Base-by-base conservation (phyloP, 2,113 vertebrate species). In the Pseudorhombus dupliciocellatus region DNA sequence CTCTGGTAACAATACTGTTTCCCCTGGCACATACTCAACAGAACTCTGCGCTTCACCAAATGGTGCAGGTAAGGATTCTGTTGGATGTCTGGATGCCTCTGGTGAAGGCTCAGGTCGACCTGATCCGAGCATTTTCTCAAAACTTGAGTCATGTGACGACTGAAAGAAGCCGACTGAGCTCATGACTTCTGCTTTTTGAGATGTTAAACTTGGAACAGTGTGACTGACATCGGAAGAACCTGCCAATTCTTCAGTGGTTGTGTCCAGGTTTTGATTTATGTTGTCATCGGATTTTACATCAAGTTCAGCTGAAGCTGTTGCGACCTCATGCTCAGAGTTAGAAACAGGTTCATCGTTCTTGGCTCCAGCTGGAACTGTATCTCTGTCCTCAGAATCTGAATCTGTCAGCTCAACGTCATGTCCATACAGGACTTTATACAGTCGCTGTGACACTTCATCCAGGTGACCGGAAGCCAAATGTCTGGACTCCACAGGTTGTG, bases 401-500 rank as follows among this genome's bases (percentile, higher is more conserved):
- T 65, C 74, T 18, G 61, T 42, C 3, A 52, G 10, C 37, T 87
- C 66, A 58, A 80, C 67, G 53, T 87, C 30, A 77, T 77, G 71
- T 60, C 91, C 90, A 80, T 90, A 94, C 9, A 93, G 79, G 34
- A 90, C 84, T 76, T 73, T 57, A 81, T 93, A 92, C n/a, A 93
- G 89, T 62, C 86, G 83, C n/a, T 37, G 75, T 24, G 91, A 92
- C 75, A 91, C 83, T 31, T 91, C 90, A 42, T 92, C 89, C 28
- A 90, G 61, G 70, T 91, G 87, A 25, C 31, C 66, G 51, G 16
- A 31, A 2, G 7, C 52, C 18, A 37, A 48, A 59, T 74, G 62
- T 68, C 76, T 71, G 16, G 51, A 10, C 14, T 67, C 42, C 0
- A 5, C 56, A 11, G 37, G 46, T 53, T 81, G 56, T 62, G 54